Evolutionary conservation across 2,888 invertebrate species (phyloP).

Genomic region (Phortica magna): DNA sequence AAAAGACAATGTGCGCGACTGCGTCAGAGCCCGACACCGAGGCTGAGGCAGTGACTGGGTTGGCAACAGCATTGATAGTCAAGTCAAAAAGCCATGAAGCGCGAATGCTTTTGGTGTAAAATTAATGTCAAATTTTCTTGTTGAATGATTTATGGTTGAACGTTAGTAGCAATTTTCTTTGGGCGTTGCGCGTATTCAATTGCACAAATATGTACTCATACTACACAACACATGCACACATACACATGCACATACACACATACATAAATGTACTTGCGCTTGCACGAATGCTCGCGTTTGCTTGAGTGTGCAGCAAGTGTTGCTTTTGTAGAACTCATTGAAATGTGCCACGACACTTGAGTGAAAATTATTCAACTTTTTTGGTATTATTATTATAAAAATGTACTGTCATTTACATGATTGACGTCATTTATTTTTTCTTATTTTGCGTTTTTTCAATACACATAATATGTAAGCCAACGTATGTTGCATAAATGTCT

Average conservation of each 20-base stretch:
- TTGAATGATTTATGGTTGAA: constrained; percentile 67
- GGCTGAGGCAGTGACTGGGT: neutral
- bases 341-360: no score
- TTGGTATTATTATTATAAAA: neutral
- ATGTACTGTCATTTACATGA: neutral
- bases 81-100: neutral
- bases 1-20: no score
- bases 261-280: no score
- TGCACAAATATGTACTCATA: constrained; percentile 48
- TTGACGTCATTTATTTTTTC: no score
- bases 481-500: neutral
- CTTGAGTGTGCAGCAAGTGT: no score
- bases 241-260: no score
- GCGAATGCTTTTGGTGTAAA: constrained; percentile 49
- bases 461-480: no score
- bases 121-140: constrained; percentile 65
- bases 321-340: no score
- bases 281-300: no score
- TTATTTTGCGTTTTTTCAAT: no score
- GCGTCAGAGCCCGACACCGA: no score
- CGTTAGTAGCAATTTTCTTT: constrained; percentile 51
- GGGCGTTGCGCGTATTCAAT: constrained; percentile 63
- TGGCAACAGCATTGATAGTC: neutral
- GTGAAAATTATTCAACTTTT: neutral
- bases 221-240: no score